phyloP scores from a whole-genome alignment of 2,888 invertebrate species.

The Muschampia plurimacula region DNA sequence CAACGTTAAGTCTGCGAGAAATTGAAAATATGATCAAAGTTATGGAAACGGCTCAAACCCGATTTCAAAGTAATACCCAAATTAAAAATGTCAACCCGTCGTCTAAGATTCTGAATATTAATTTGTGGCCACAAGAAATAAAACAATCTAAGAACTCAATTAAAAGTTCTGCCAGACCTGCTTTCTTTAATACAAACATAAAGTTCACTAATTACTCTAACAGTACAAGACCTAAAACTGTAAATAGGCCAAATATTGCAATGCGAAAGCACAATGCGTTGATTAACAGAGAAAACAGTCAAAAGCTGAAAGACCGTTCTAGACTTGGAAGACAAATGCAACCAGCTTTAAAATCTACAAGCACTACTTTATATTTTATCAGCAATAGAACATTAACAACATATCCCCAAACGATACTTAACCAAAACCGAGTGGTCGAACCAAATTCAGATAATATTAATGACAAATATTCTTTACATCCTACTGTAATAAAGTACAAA shows the following conservation, averaged over 20 bases:
- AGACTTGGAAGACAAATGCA: conserved; percentile 11
- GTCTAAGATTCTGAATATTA: conserved; percentile 59
- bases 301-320: conserved; percentile 11
- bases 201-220: conserved; percentile 28
- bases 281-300: conserved; percentile 24
- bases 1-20: conserved; percentile 62
- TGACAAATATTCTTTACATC: background rate
- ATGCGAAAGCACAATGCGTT: conserved; percentile 39
- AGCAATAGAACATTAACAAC: conserved; percentile 19
- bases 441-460: background rate
- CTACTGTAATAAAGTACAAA: conserved; percentile 12
- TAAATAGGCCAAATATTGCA: conserved; percentile 32
- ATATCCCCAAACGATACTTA: conserved; percentile 12
- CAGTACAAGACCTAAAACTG: conserved; percentile 21
- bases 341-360: conserved; percentile 12
- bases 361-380: conserved; percentile 19
- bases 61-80: conserved; percentile 43
- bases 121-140: conserved; percentile 56
- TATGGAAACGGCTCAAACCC: conserved; percentile 53
- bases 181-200: conserved; percentile 29
- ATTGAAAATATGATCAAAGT: conserved; percentile 70
- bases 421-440: background rate
- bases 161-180: conserved; percentile 19
- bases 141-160: conserved; percentile 23
- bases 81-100: conserved; percentile 42